phyloP scores from a whole-genome alignment of 2,113 vertebrate genomes.

The Aramus guarauna region DNA sequence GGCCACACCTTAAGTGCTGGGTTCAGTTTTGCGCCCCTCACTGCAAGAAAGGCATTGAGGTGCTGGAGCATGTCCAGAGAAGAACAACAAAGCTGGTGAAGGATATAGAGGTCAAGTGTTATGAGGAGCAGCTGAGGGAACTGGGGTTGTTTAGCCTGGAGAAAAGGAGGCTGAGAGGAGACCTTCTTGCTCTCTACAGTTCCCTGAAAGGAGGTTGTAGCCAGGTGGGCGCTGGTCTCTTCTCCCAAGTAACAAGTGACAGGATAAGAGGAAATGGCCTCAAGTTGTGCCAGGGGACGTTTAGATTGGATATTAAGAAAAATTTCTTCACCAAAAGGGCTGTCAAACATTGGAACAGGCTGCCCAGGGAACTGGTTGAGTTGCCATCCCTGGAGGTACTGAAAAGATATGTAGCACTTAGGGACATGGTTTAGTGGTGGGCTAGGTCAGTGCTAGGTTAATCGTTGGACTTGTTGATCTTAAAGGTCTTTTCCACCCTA shows the following conservation, averaged over 20 bases:
- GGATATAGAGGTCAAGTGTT: background rate
- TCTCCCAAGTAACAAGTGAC: background rate
- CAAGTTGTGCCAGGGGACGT: background rate
- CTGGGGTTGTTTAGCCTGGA: background rate
- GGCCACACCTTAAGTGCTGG: rapidly evolving
- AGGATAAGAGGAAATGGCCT: background rate
- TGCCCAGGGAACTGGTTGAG: background rate
- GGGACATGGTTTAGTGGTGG: background rate
- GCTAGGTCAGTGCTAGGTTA: background rate
- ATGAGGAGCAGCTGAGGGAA: rapidly evolving
- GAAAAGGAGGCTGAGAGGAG: background rate
- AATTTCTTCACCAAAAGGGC: background rate
- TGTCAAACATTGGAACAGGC: background rate
- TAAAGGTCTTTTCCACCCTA: background rate
- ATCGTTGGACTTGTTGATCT: background rate
- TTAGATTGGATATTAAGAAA: background rate
- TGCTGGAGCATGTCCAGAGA: background rate
- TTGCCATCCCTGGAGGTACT: background rate
- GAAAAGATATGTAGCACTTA: background rate
- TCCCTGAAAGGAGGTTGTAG: background rate
- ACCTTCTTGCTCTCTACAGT: background rate
- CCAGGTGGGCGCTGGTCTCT: background rate
- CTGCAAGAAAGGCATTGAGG: background rate
- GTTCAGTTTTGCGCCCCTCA: background rate
- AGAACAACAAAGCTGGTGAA: background rate